Base-by-base conservation (phyloP, 1,140 invertebrate genomes). In the Drosophila bipectinata region DNA sequence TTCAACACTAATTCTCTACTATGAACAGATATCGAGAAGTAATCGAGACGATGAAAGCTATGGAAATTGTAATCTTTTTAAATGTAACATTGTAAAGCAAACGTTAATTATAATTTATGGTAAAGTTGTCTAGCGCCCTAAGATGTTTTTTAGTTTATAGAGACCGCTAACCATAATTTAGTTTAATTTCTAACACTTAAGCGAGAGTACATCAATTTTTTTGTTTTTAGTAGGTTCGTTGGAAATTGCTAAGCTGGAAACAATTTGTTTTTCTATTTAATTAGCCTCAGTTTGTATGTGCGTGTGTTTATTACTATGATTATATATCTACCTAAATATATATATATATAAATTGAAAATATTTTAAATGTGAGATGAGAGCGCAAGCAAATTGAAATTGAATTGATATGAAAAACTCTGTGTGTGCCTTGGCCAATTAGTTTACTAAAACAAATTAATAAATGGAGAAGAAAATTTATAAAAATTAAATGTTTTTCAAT, bases 91-190 rank as follows among this genome's bases (percentile, higher is more conserved):
- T 77, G 72, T 75, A 79, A 79, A 52, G 51, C 58, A 75, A 52
- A 37, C 48, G 80, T 82, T 87, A 67, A 75, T 78, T 85, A 58
- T 54, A 87, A 87, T 76, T 75, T 76, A 76, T 76, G 37, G 41
- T 76, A 76, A 76, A 76, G 37, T 68, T 76, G 74, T 53, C 32
- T 76, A 76, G 52, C 62, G 58, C 53, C 60, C 47, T 85, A 85
- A 85, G 82, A 85, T 85, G 82, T 85, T 85, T 85, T 85, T 82
- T 85, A 85, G 82, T 87, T 85, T 85, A 85, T 85, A 85, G 84
- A 78, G 78, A 64, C 32, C 45, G 74, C 82, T 85, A 85, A 85
- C 82, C 84, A 67, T 85, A 85, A 82, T 76, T 69, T 85, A 85
- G 82, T 87, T 59, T 85, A 85, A 85, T 82, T 81, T 34, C 47